Percentiles rank a stretch among this genome's conserved stretches.
These are phyloP conservation scores for Axis porcinus DNA, from an alignment of 2,113 vertebrate genomes.

Conservation along the genomic window DNA sequence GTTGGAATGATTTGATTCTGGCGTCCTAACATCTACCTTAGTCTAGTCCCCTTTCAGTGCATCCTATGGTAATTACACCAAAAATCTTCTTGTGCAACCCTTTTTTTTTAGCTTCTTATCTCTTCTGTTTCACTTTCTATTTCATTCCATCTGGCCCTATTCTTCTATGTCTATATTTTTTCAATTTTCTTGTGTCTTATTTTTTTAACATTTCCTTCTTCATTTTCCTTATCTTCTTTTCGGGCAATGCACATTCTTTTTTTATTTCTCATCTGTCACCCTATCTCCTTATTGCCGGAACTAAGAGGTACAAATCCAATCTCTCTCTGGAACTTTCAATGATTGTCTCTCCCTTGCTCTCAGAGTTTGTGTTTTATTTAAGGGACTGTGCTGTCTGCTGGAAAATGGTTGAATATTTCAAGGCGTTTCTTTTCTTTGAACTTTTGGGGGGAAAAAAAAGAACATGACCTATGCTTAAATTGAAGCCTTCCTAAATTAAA, in stretches of 20 bases:
- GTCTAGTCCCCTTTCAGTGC: not conserved
- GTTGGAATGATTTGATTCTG: not conserved
- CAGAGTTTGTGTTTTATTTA: slow-evolving; percentile 35
- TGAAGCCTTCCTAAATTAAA: not conserved
- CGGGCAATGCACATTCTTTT: not conserved
- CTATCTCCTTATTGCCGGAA: slow-evolving; percentile 45
- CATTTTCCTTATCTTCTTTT: slow-evolving; percentile 44
- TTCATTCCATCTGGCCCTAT: not conserved
- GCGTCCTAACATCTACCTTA: rapidly evolving
- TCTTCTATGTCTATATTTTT: slow-evolving; percentile 30
- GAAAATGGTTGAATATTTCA: slow-evolving; percentile 29
- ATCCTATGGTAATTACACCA: not conserved
- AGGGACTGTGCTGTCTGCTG: not conserved
- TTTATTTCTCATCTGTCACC: slow-evolving; percentile 48
- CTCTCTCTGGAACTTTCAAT: not conserved
- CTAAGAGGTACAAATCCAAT: slow-evolving; percentile 4
- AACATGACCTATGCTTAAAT: slow-evolving; percentile 18
- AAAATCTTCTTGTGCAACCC: not conserved
- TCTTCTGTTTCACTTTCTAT: not conserved
- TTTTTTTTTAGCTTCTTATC: slow-evolving; percentile 11
- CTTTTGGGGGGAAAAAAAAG: not conserved
- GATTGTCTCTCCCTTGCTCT: slow-evolving; percentile 18
- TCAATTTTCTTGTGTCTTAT: slow-evolving; percentile 22
- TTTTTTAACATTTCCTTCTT: not conserved
- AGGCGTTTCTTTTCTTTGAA: slow-evolving; percentile 35